Evolutionary conservation across 2,888 invertebrate genomes (phyloP).

Genomic region (Polyommatus icarus): DNA sequence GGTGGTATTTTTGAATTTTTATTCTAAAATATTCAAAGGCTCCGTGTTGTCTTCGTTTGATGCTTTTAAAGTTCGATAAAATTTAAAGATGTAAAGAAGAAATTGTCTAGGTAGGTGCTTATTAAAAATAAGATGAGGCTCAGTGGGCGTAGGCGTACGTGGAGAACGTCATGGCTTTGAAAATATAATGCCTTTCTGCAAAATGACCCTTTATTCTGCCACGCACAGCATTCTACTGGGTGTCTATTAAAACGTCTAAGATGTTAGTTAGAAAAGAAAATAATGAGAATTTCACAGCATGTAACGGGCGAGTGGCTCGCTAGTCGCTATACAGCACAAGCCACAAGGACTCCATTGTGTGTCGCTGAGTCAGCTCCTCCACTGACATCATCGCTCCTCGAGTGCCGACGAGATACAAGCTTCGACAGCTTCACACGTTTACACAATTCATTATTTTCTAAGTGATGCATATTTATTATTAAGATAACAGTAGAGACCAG

Average conservation of each 20-base stretch:
- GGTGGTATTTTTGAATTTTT: not conserved
- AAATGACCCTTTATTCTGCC: too few species aligned
- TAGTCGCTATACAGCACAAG: conserved; percentile 9
- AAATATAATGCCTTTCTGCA: too few species aligned
- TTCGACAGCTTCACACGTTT: not conserved
- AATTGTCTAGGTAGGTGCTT: too few species aligned
- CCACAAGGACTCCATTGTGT: conserved; percentile 18
- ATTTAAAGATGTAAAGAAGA: too few species aligned
- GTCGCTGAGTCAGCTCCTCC: not conserved
- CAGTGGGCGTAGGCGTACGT: too few species aligned
- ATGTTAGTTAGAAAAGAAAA: conserved; percentile 3
- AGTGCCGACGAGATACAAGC: not conserved
- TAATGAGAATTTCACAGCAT: conserved; percentile 17
- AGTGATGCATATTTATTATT: too few species aligned
- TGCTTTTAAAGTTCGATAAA: too few species aligned
- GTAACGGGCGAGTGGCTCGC: not conserved
- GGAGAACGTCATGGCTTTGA: too few species aligned
- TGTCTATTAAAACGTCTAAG: not conserved
- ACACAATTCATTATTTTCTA: not conserved
- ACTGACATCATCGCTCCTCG: conserved; percentile 15
- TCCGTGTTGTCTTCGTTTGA: too few species aligned
- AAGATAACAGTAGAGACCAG: too few species aligned
- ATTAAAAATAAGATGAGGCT: too few species aligned
- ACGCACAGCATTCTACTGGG: not conserved
- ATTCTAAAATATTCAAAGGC: too few species aligned